phyloP scores from a whole-genome alignment of 2,888 invertebrate species.

The Sarcophaga rosellei region DNA sequence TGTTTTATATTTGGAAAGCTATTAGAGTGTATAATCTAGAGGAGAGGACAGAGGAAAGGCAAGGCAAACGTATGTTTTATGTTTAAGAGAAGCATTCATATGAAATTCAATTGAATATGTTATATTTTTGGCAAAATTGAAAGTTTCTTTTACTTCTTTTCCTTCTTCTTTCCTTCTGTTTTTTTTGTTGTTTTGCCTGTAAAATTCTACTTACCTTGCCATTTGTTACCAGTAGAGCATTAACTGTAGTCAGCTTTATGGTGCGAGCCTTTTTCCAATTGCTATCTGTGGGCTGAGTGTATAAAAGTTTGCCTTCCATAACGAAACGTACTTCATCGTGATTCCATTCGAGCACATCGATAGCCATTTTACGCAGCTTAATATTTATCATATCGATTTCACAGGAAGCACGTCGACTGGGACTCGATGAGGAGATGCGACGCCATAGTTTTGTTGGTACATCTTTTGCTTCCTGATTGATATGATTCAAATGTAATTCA shows the following conservation, averaged over 20 bases:
- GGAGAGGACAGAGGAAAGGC: too few relatives aligned
- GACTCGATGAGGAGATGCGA: constrained; percentile 88
- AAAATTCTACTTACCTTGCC: constrained; percentile 87
- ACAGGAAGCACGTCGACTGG: constrained; percentile 87
- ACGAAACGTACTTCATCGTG: constrained; percentile 95
- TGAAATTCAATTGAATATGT: background rate
- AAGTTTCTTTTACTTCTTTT: too few relatives aligned
- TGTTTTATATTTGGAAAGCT: too few relatives aligned
- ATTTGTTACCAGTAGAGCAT: constrained; percentile 94
- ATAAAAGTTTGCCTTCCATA: constrained; percentile 93
- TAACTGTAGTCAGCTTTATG: constrained; percentile 92
- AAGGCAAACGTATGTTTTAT: too few relatives aligned
- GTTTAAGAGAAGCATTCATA: background rate
- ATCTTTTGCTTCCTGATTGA: constrained; percentile 96
- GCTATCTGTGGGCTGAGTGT: constrained; percentile 94
- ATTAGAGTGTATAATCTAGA: too few relatives aligned
- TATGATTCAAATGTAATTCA: constrained; percentile 95
- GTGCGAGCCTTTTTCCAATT: constrained; percentile 95
- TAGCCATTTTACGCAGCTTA: constrained; percentile 94
- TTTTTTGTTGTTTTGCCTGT: background rate
- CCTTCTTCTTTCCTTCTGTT: background rate
- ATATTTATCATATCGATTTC: constrained; percentile 95
- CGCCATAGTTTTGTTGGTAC: constrained; percentile 95
- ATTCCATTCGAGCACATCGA: constrained; percentile 96
- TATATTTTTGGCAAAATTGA: background rate